These are phyloP conservation scores for Platyscapa corneri DNA, from an alignment of 1,140 invertebrate species.

Conservation along the genomic window DNA sequence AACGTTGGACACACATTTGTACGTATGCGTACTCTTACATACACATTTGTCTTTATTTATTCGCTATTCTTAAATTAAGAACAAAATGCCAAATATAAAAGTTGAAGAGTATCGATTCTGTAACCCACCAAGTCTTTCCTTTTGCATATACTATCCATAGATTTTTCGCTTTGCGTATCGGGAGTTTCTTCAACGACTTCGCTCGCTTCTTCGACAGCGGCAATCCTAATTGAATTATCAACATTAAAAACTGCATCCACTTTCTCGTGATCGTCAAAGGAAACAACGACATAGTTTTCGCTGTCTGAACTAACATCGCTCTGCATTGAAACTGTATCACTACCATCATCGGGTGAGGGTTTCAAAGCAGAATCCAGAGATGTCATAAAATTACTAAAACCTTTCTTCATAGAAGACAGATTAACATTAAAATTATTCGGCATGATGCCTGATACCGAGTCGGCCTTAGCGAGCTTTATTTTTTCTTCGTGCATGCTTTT, in stretches of 20 bases:
- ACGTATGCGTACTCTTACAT: no score
- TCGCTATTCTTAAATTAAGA: background rate
- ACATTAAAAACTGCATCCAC: conserved; percentile 76
- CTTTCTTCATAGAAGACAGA: conserved; percentile 85
- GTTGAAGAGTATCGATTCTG: background rate
- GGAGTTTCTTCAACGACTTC: conserved; percentile 87
- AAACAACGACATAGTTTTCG: conserved; percentile 83
- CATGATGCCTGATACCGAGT: conserved; percentile 61
- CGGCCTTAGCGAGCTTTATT: conserved; percentile 55
- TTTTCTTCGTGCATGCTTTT: conserved; percentile 35
- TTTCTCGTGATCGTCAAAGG: conserved; percentile 78
- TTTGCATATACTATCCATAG: conserved; percentile 85
- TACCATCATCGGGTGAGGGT: conserved; percentile 80
- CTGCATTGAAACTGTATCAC: conserved; percentile 81
- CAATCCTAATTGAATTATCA: conserved; percentile 71
- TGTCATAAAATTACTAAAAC: conserved; percentile 85
- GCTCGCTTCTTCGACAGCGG: conserved; percentile 84
- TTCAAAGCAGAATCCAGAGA: conserved; percentile 87
- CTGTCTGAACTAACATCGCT: conserved; percentile 88
- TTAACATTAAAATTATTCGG: conserved; percentile 75
- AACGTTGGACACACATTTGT: no score
- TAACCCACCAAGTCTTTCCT: conserved; percentile 83
- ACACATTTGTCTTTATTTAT: no score
- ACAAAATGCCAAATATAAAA: background rate
- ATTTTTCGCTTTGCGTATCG: conserved; percentile 86